Evolutionary conservation across 2,888 invertebrate genomes (phyloP).

Genomic region (Scelioninae gen. 1): DNA sequence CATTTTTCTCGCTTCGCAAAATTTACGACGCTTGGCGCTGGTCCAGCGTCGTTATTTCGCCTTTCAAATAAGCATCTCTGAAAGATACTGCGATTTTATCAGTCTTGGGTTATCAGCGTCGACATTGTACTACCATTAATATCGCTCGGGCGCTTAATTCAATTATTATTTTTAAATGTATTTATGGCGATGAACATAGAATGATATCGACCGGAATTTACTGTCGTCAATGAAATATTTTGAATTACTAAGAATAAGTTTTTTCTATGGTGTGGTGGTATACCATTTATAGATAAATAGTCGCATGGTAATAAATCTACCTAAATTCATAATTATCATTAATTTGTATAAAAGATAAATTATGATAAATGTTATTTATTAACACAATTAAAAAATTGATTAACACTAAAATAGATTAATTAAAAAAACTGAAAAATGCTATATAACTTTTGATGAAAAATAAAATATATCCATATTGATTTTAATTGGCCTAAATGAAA

Average conservation of each 20-base stretch:
- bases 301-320: no score
- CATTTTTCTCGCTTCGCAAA: slow-evolving; percentile 82
- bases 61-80: slow-evolving; percentile 74
- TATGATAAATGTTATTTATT: no score
- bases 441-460: no score
- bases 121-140: slow-evolving; percentile 65
- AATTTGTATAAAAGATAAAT: no score
- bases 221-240: neutral
- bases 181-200: slow-evolving; percentile 10
- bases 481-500: no score
- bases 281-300: neutral
- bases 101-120: slow-evolving; percentile 66
- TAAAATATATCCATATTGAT: no score
- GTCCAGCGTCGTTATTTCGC: slow-evolving; percentile 83
- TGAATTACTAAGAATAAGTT: neutral
- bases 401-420: no score
- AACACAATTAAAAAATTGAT: no score
- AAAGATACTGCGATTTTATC: slow-evolving; percentile 71
- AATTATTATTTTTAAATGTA: slow-evolving; percentile 52
- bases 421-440: no score
- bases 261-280: neutral
- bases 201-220: slow-evolving; percentile 19
- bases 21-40: slow-evolving; percentile 82
- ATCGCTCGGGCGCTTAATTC: slow-evolving; percentile 47
- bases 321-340: no score